Percentiles rank a stretch among this genome's conserved stretches.
Conservation (phyloP, 2,113 vertebrate species). For the Monarcha castaneiventris region DNA sequence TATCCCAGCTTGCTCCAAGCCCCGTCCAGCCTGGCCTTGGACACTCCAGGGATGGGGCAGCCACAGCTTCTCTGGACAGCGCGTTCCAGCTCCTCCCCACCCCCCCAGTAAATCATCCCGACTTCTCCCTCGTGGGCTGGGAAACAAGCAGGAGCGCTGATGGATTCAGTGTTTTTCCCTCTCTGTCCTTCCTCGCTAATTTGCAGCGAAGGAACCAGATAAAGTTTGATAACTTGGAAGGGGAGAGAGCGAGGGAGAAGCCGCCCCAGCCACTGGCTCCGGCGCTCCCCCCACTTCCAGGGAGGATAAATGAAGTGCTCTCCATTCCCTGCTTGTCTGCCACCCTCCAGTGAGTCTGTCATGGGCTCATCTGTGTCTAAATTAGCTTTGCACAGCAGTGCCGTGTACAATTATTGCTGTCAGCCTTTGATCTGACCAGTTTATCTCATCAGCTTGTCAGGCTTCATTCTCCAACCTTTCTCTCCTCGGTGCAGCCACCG, state of each 20-base stretch:
- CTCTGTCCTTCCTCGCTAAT: neutral
- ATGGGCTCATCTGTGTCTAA: conserved; percentile 69
- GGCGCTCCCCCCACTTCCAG: neutral
- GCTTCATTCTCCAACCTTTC: conserved; percentile 32
- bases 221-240: conserved; percentile 38
- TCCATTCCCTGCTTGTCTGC: conserved; percentile 41
- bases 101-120: neutral
- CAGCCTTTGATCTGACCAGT: conserved; percentile 68
- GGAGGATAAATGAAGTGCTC: conserved; percentile 59
- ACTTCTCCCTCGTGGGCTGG: neutral
- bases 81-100: neutral
- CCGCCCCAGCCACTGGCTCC: neutral
- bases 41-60: neutral
- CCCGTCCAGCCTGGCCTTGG: rapidly evolving
- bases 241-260: neutral
- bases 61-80: neutral
- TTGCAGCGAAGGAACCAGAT: conserved; percentile 25
- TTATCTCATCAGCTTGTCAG: conserved; percentile 68
- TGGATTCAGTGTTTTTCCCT: neutral
- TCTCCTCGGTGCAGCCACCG: neutral
- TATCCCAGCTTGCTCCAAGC: neutral
- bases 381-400: conserved; percentile 68
- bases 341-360: conserved; percentile 64
- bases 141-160: neutral
- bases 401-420: conserved; percentile 69